Conservation (phyloP, 2,797 vertebrate species). For the Lepus townsendii region DNA sequence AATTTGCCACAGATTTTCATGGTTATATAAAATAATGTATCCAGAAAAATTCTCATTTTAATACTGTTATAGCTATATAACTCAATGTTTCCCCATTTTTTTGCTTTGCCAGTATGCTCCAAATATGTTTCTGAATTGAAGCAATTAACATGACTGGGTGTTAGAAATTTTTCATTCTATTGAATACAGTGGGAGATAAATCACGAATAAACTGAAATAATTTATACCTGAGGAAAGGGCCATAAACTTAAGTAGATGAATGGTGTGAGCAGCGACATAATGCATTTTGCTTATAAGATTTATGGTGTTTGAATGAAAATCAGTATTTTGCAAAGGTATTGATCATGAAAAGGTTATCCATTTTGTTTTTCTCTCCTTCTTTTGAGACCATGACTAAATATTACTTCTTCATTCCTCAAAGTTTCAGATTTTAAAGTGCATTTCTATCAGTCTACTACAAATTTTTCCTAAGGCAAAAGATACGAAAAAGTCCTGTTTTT, state of each 20-base stretch:
- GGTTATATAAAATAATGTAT: neutral
- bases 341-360: constrained; percentile 65
- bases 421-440: constrained; percentile 4
- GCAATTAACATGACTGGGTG: constrained; percentile 48
- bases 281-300: constrained; percentile 68
- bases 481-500: neutral
- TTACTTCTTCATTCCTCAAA: constrained; percentile 18
- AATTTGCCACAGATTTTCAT: neutral
- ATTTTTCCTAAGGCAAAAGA: neutral
- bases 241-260: constrained; percentile 64
- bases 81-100: neutral
- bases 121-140: constrained; percentile 38
- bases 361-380: constrained; percentile 29
- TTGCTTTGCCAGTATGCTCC: neutral
- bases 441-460: neutral
- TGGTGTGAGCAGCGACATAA: neutral
- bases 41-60: constrained; percentile 17
- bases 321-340: constrained; percentile 54
- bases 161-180: constrained; percentile 7
- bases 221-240: constrained; percentile 10
- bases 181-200: constrained; percentile 37
- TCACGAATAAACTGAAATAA: constrained; percentile 33
- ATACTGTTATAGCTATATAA: neutral
- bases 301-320: constrained; percentile 60
- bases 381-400: constrained; percentile 45